Conservation (phyloP, 1,140 invertebrate genomes). For the Papilio dardanus region DNA sequence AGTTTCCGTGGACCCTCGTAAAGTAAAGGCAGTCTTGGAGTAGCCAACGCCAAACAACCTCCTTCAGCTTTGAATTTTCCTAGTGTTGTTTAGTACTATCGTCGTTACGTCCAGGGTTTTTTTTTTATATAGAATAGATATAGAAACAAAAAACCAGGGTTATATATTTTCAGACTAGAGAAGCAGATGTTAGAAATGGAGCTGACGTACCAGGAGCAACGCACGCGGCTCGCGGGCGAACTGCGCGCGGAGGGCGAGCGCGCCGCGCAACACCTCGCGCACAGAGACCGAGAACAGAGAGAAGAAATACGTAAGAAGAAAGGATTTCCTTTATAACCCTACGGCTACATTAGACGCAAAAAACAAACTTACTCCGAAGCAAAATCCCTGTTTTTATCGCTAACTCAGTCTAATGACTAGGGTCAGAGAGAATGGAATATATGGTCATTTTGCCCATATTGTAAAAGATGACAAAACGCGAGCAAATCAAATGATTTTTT, state of each 20-base stretch:
- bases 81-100: slow-evolving; percentile 53
- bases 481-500: no score
- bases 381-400: no score
- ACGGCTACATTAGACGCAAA: no score
- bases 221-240: slow-evolving; percentile 65
- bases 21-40: slow-evolving; percentile 39
- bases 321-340: no score
- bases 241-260: slow-evolving; percentile 73
- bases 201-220: slow-evolving; percentile 70
- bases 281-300: slow-evolving; percentile 55
- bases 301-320: slow-evolving; percentile 55
- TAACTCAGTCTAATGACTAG: no score
- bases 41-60: slow-evolving; percentile 48
- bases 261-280: slow-evolving; percentile 54
- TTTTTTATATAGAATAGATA: background rate
- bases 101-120: slow-evolving; percentile 43
- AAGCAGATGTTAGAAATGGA: slow-evolving; percentile 75
- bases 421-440: no score
- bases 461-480: no score
- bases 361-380: no score
- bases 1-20: slow-evolving; percentile 24
- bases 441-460: no score
- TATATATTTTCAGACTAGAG: slow-evolving; percentile 55
- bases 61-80: slow-evolving; percentile 54
- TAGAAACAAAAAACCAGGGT: background rate